Percentiles rank a stretch among this genome's conserved stretches.
phyloP scores from a whole-genome alignment of 1,140 invertebrate species.

The Macrocentrus cingulum region DNA sequence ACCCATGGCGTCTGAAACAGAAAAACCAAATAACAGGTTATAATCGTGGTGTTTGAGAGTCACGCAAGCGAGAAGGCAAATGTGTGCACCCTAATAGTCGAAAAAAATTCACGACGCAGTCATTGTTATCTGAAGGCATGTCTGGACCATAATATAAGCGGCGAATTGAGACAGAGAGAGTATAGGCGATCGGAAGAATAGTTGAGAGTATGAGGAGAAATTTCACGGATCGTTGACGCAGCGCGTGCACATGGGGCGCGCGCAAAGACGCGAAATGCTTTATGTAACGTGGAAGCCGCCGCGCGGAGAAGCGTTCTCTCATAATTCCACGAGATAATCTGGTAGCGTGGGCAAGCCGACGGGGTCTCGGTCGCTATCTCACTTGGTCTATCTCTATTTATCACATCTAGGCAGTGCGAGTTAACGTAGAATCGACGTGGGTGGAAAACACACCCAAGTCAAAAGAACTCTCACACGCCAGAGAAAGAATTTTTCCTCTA shows the following conservation, averaged over 20 bases:
- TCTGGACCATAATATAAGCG: conserved; percentile 1
- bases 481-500: neutral
- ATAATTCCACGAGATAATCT: conserved; percentile 55
- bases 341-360: conserved; percentile 39
- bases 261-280: conserved; percentile 28
- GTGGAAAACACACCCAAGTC: neutral
- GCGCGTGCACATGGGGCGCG: conserved; percentile 21
- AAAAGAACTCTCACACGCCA: conserved; percentile 15
- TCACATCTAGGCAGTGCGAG: conserved; percentile 45
- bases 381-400: conserved; percentile 49
- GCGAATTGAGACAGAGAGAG: too few relatives aligned
- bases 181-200: too few relatives aligned
- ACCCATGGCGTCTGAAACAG: conserved; percentile 60
- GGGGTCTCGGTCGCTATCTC: conserved; percentile 31
- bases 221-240: conserved; percentile 26
- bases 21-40: conserved; percentile 37
- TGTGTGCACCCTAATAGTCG: conserved; percentile 6
- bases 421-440: neutral
- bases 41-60: conserved; percentile 12
- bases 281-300: conserved; percentile 48
- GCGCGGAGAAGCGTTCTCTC: conserved; percentile 34
- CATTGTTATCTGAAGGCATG: neutral
- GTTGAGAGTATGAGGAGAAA: conserved; percentile 8
- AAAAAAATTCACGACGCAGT: neutral
- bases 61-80: conserved; percentile 11